Evolutionary conservation across 2,797 vertebrate species (phyloP), one percentile per base, ranked within the genome.

Genomic region (Alca torda): DNA sequence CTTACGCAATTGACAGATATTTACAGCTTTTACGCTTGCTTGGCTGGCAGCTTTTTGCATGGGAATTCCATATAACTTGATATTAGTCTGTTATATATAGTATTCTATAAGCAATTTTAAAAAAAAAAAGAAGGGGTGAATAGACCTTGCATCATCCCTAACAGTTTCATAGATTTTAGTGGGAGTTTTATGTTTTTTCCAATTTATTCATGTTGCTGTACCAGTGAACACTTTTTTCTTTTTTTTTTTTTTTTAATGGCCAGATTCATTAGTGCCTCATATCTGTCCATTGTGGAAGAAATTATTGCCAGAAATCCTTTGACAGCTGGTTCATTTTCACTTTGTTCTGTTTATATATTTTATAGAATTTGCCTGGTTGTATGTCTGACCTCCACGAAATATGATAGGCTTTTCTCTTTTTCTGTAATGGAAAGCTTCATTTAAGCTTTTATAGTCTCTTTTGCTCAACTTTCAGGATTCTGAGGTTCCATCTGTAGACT

Each of bases 1-100:
- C 80, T 95, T 95, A 95, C 26, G 5, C 93, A 93, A 74, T 72
- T 82, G 94, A 94, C 94, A 96, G 91, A 87, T 96, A 91, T 95
- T 96, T 97, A 93, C 89, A 87, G 41, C 72, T 53, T 81, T 91
- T 84, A 78, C 89, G 57, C 91, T 94, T 96, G 61, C 89, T 86
- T 91, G 84, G 82, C 85, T 95, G 86, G 60, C 92, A 89, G 68
- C 64, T 81, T 87, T 92, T 91, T 96, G 61, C 93, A 61, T 96
- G 68, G 75, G 88, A 95, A 75, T 95, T 91, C 76, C 88, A 84
- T 93, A 81, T 91, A 89, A 93, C 59, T 73, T 91, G 81, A 61
- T 95, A 92, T 85, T 95, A 85, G 35, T 69, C 76, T 95, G 45
- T 91, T 92, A 80, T 68, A 83, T 80, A 10, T 67, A 73, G 73